Percentiles rank a stretch among this genome's conserved stretches.
Conservation (phyloP, 2,888 invertebrate species). For the Digitonthophagus gazella region DNA sequence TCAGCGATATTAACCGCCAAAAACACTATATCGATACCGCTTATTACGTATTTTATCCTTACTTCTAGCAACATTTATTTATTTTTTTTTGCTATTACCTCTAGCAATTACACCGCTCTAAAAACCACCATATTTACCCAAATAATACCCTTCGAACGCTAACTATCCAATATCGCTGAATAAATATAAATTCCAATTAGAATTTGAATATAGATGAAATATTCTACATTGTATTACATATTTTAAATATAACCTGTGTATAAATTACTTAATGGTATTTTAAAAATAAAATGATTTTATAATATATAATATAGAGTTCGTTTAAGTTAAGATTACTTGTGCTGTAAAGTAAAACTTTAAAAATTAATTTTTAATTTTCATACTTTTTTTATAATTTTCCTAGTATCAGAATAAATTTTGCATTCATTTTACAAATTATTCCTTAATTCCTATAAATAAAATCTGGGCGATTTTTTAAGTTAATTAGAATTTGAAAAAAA, state of each 20-base stretch:
- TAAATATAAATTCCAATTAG: background rate
- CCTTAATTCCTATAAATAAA: too few species aligned
- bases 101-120: background rate
- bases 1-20: background rate
- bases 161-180: background rate
- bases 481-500: too few species aligned
- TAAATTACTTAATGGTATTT: background rate
- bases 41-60: background rate
- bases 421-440: too few species aligned
- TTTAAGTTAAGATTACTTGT: too few species aligned
- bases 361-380: too few species aligned
- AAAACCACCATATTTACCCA: background rate
- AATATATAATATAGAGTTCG: too few species aligned
- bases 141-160: background rate
- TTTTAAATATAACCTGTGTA: background rate
- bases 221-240: background rate
- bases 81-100: background rate
- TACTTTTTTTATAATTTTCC: too few species aligned
- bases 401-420: too few species aligned
- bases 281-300: background rate
- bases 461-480: too few species aligned
- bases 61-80: background rate
- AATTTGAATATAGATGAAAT: background rate
- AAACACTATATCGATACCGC: background rate
- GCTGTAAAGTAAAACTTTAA: too few species aligned